Conservation (phyloP, 1,140 invertebrate species). For the Chironomus tepperi region DNA sequence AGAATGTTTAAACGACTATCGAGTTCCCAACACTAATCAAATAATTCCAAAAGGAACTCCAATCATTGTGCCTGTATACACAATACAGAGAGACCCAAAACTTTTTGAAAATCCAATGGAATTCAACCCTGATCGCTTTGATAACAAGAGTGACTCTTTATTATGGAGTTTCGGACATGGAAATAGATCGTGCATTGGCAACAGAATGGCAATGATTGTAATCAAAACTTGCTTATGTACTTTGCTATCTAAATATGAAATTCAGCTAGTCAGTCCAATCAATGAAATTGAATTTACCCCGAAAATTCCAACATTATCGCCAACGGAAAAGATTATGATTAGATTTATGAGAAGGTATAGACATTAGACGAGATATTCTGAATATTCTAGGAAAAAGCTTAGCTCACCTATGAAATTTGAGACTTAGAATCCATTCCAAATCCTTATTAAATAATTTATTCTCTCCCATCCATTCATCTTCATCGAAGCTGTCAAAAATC, state of each 20-base stretch:
- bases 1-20: slow-evolving; percentile 32
- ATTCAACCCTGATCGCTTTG: slow-evolving; percentile 44
- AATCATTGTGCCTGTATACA: slow-evolving; percentile 36
- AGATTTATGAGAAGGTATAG: neutral
- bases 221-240: too few relatives aligned
- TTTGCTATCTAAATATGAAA: too few relatives aligned
- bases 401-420: neutral
- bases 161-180: too few relatives aligned
- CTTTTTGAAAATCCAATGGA: slow-evolving; percentile 48
- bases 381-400: neutral
- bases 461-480: neutral
- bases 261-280: too few relatives aligned
- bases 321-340: too few relatives aligned
- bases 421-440: neutral
- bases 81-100: slow-evolving; percentile 37
- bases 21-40: slow-evolving; percentile 30
- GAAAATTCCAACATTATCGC: too few relatives aligned
- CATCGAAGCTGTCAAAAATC: neutral
- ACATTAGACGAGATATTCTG: neutral
- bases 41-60: slow-evolving; percentile 36
- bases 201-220: too few relatives aligned
- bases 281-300: too few relatives aligned
- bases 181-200: too few relatives aligned
- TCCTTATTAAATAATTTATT: neutral
- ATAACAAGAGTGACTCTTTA: too few relatives aligned